A percentile compares a stretch with the other conserved stretches of the same genome.
Evolutionary conservation across 1,140 invertebrate genomes (phyloP).

Genomic region (Theocolax elegans): DNA sequence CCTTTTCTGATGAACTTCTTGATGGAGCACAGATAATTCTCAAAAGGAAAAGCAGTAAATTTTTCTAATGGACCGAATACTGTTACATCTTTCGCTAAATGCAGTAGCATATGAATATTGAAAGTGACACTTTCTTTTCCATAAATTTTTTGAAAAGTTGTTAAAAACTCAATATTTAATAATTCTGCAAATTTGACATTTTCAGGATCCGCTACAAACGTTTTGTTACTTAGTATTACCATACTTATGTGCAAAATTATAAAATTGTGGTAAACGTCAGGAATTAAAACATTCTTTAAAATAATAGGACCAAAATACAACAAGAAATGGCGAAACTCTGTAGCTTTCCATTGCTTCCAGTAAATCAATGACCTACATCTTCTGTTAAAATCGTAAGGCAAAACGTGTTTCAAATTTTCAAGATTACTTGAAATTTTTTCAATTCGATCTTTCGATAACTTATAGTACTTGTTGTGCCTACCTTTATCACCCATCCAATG

Average conservation of each 20-base stretch:
- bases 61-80: constrained; percentile 43
- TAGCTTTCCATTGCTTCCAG: constrained; percentile 54
- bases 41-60: constrained; percentile 14
- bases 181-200: constrained; percentile 35
- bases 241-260: background rate
- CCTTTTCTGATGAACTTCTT: constrained; percentile 9
- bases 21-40: constrained; percentile 3
- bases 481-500: background rate
- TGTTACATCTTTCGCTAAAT: constrained; percentile 46
- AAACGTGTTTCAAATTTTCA: background rate
- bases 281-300: constrained; percentile 38
- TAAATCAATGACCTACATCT: constrained; percentile 47
- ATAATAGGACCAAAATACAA: constrained; percentile 53
- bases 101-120: background rate
- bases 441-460: background rate
- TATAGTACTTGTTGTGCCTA: background rate
- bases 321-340: constrained; percentile 54
- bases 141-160: constrained; percentile 39
- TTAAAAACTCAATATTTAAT: constrained; percentile 43
- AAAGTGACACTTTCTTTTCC: constrained; percentile 21
- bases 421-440: background rate
- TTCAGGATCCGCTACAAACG: constrained; percentile 3
- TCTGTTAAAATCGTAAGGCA: constrained; percentile 26
- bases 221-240: background rate
- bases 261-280: constrained; percentile 40